Percentiles rank a stretch among this genome's conserved stretches.
Conservation (phyloP, 2,113 vertebrate genomes). For the Arvicanthis niloticus region DNA sequence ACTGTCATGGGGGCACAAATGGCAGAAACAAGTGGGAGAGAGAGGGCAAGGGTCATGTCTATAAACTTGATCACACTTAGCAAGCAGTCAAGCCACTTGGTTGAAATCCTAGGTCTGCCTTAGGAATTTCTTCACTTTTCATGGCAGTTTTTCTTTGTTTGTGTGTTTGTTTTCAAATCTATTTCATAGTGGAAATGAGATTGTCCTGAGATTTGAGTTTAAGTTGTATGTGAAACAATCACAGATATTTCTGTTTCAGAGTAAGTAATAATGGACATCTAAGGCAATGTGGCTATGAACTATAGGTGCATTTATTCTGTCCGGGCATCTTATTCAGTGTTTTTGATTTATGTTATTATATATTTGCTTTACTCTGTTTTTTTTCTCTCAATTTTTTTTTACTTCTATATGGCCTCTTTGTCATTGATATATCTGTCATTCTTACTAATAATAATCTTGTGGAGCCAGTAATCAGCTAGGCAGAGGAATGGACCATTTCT, state of each 20-base stretch:
- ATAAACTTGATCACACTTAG: background rate
- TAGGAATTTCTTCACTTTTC: background rate
- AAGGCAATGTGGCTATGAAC: background rate
- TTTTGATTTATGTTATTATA: background rate
- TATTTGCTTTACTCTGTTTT: background rate
- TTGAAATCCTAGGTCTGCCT: background rate
- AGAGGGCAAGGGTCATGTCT: background rate
- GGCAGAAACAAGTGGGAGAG: background rate
- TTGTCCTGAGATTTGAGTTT: background rate
- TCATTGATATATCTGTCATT: background rate
- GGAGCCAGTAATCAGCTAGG: background rate
- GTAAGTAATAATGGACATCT: background rate
- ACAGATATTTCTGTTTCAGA: background rate
- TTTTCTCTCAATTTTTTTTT: slow-evolving; percentile 12
- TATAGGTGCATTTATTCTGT: background rate
- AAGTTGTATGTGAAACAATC: background rate
- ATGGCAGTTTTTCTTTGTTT: background rate
- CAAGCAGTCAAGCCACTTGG: background rate
- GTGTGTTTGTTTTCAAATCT: background rate
- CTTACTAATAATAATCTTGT: background rate
- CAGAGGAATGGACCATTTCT: background rate
- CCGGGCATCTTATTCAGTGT: slow-evolving; percentile 1
- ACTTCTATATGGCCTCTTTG: background rate
- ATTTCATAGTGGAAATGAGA: background rate
- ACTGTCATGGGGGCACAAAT: background rate